Conservation (phyloP, 2,888 invertebrate genomes). For the Caenorhabditis japonica region DNA sequence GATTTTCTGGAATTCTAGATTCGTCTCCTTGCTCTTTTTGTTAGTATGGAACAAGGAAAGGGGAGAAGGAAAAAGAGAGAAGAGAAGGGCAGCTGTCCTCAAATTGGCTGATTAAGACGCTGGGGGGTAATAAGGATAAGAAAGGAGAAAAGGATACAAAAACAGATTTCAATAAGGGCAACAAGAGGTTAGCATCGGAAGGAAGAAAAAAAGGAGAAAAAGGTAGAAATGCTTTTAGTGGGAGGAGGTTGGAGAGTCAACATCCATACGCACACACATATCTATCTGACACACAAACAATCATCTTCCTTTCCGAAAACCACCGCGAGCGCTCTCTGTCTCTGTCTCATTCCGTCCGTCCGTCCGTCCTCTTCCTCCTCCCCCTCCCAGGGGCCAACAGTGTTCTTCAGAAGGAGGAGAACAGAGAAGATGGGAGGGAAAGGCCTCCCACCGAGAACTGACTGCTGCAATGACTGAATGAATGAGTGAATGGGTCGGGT, state of each 20-base stretch:
- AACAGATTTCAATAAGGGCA: constrained; percentile 43
- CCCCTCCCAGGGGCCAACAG: neutral
- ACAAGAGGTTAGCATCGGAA: constrained; percentile 17
- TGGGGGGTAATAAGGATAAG: no score
- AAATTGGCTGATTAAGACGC: no score
- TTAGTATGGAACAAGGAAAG: no score
- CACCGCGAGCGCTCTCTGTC: constrained; percentile 39
- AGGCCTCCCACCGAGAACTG: constrained; percentile 51
- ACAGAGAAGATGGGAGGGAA: constrained; percentile 20
- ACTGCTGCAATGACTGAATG: constrained; percentile 34
- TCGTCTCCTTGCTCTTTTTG: no score
- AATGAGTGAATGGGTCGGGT: constrained; percentile 49
- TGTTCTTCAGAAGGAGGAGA: constrained; percentile 35
- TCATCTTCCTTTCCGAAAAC: constrained; percentile 56
- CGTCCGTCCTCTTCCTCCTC: no score
- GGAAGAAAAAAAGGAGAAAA: constrained; percentile 8
- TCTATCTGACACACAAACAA: constrained; percentile 56
- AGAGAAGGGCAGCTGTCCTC: constrained; percentile 36
- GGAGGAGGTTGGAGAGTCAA: constrained; percentile 31
- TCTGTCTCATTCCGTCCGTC: constrained; percentile 31
- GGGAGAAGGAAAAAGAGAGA: constrained; percentile 20
- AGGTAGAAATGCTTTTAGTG: constrained; percentile 13
- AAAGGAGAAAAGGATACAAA: constrained; percentile 41
- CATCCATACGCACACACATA: constrained; percentile 47
- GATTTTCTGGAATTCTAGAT: no score